Evolutionary conservation across 2,113 vertebrate genomes (phyloP).

Genomic region (Ia io): DNA sequence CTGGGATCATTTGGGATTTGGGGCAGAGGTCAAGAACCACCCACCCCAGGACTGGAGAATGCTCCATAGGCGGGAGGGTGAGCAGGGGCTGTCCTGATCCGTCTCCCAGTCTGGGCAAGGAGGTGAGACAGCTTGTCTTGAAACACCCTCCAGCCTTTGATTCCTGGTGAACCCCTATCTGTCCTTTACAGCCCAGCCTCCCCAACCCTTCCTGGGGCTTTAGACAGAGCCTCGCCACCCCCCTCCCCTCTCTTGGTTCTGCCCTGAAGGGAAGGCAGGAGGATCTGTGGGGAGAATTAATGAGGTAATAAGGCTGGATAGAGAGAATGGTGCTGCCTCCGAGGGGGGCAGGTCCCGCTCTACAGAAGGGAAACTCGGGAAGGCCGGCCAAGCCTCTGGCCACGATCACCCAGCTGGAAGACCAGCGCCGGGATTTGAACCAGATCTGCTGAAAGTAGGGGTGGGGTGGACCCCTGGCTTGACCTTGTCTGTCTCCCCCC

Average conservation of each 20-base stretch:
- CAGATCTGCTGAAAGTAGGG: background rate
- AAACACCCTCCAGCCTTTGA: background rate
- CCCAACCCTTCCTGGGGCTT: background rate
- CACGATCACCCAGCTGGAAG: fast-evolving
- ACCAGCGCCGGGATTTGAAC: fast-evolving
- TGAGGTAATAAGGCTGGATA: background rate
- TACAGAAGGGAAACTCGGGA: fast-evolving
- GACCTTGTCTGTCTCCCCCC: background rate
- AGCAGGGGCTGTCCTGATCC: fast-evolving
- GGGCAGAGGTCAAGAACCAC: background rate
- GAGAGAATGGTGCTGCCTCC: too few relatives aligned
- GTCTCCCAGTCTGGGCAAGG: background rate
- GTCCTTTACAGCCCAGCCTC: background rate
- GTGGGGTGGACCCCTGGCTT: background rate
- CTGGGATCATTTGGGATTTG: background rate
- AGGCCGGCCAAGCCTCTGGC: too few relatives aligned
- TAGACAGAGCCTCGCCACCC: too few relatives aligned
- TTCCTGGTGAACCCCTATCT: background rate
- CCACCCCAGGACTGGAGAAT: background rate
- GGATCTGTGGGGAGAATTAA: background rate
- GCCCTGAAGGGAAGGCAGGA: background rate
- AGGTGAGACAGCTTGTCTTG: background rate
- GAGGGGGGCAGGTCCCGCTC: background rate
- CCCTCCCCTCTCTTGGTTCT: background rate
- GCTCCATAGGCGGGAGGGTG: background rate